Percentiles rank a stretch among this genome's conserved stretches.
These are phyloP conservation scores for Amiota mariae DNA, from an alignment of 2,888 invertebrate genomes.

Conservation along the genomic window DNA sequence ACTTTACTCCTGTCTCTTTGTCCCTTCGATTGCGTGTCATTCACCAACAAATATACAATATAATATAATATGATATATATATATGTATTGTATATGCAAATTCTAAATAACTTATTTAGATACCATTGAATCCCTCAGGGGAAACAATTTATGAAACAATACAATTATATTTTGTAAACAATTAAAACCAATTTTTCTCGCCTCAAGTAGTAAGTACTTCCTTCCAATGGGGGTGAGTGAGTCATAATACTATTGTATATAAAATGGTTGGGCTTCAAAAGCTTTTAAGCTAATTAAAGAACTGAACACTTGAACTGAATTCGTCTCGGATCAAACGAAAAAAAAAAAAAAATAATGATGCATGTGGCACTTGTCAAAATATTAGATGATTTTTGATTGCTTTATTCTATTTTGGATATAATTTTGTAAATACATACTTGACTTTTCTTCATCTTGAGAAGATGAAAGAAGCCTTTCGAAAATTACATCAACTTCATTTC, in stretches of 20 bases:
- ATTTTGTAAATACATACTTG: not conserved
- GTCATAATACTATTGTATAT: not conserved
- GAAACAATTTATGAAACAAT: slow-evolving; percentile 7
- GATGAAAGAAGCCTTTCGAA: not conserved
- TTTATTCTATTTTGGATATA: not conserved
- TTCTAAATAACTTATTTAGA: slow-evolving; percentile 52
- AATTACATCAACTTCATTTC: slow-evolving; percentile 17
- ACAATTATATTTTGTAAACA: slow-evolving; percentile 16
- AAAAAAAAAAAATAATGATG: not conserved
- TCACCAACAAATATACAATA: slow-evolving; percentile 37
- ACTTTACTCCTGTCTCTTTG: not conserved
- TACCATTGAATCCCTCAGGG: not conserved
- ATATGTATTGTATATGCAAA: slow-evolving; percentile 51
- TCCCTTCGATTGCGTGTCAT: slow-evolving; percentile 51
- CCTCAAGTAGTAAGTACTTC: not conserved
- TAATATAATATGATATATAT: too few relatives aligned
- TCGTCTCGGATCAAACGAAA: too few relatives aligned
- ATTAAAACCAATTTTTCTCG: not conserved
- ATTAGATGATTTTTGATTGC: not conserved
- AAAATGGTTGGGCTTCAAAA: slow-evolving; percentile 27
- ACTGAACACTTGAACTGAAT: slow-evolving; percentile 44
- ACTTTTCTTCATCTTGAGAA: not conserved
- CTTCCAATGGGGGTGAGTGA: too few relatives aligned
- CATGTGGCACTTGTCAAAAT: slow-evolving; percentile 7
- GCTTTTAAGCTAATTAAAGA: slow-evolving; percentile 58